A percentile compares a stretch with the other conserved stretches of the same genome.
phyloP scores from a whole-genome alignment of 2,888 invertebrate species.

The Tryphoninae sp. region DNA sequence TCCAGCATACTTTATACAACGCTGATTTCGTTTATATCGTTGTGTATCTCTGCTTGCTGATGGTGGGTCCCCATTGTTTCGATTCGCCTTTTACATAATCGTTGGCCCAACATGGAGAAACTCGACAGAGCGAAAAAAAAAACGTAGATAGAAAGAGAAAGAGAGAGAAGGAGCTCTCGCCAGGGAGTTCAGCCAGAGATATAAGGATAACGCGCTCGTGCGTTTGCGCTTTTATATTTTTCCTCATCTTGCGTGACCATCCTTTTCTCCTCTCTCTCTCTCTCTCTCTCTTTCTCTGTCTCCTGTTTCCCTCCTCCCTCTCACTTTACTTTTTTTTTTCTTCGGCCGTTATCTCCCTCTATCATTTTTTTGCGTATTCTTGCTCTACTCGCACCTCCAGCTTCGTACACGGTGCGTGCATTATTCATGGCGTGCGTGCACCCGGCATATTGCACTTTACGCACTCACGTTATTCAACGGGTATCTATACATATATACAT shows the following conservation, averaged over 20 bases:
- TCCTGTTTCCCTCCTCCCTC: background rate
- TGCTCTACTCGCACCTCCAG: conserved; percentile 13
- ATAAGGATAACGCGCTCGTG: conserved; percentile 48
- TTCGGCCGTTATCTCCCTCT: background rate
- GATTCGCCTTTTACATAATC: conserved; percentile 62
- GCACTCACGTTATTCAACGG: conserved; percentile 46
- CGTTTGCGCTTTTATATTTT: conserved; percentile 58
- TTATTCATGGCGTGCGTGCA: conserved; percentile 44
- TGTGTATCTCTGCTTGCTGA: conserved; percentile 7
- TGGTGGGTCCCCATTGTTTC: conserved; percentile 55
- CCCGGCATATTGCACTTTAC: conserved; percentile 15
- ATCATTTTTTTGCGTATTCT: conserved; percentile 1
- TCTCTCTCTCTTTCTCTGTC: background rate
- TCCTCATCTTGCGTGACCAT: conserved; percentile 30
- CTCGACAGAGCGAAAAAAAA: conserved; percentile 17
- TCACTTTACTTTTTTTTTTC: conserved; percentile 6
- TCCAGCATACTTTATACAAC: conserved; percentile 33
- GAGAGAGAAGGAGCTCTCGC: conserved; percentile 8
- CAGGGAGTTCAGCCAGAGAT: conserved; percentile 50
- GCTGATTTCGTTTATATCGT: conserved; percentile 32
- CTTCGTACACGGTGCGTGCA: conserved; percentile 37
- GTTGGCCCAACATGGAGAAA: conserved; percentile 47
- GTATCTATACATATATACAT: background rate
- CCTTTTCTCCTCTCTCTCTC: conserved; percentile 13
- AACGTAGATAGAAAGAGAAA: background rate